Evolutionary conservation across 2,888 invertebrate genomes (phyloP).

Genomic region (Aelia acuminata): DNA sequence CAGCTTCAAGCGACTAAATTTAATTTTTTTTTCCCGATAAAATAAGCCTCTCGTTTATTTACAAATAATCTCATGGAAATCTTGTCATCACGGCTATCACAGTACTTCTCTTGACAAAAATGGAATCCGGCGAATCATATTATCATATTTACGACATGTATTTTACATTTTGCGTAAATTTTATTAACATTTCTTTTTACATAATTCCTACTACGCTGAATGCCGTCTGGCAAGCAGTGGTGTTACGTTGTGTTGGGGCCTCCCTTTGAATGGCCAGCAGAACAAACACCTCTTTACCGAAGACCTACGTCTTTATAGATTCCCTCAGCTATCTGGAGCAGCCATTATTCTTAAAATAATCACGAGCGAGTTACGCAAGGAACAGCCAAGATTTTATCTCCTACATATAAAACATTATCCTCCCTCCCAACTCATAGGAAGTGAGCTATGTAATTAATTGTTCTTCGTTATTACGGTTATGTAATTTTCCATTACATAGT

Average conservation of each 20-base stretch:
- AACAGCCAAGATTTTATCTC: neutral
- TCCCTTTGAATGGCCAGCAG: neutral
- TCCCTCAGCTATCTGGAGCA: neutral
- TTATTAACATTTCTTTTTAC: slow-evolving; percentile 36
- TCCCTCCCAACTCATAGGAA: neutral
- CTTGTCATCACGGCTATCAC: neutral
- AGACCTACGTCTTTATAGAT: slow-evolving; percentile 23
- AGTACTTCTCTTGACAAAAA: neutral
- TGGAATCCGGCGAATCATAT: neutral
- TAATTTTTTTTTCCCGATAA: too few relatives aligned
- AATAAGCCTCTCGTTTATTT: neutral
- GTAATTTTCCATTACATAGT: neutral
- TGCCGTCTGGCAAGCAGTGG: neutral
- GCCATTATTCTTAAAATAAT: slow-evolving; percentile 27
- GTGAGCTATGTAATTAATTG: neutral
- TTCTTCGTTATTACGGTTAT: neutral
- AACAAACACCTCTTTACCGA: slow-evolving; percentile 30
- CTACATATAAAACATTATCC: slow-evolving; percentile 12
- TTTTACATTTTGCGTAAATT: neutral
- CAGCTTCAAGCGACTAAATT: too few relatives aligned
- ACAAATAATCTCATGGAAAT: neutral
- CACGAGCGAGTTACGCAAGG: neutral
- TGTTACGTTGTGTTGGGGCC: neutral
- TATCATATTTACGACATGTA: too few relatives aligned
- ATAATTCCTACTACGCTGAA: slow-evolving; percentile 45